A percentile compares a stretch with the other conserved stretches of the same genome.
Conservation (phyloP, 2,113 vertebrate species). For the Ardeotis arabs region DNA sequence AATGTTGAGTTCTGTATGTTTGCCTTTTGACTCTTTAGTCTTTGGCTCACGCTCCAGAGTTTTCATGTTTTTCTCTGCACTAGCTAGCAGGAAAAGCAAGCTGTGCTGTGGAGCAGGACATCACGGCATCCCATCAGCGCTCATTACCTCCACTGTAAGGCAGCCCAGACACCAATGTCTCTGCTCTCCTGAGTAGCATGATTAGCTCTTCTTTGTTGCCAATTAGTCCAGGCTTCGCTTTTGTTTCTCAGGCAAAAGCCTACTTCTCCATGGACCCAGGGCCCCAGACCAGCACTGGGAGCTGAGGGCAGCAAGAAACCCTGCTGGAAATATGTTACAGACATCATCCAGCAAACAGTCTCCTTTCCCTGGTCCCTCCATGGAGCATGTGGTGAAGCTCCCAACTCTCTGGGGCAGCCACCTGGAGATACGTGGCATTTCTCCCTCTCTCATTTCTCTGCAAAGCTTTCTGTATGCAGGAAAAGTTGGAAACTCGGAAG, state of each 20-base stretch:
- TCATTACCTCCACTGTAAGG: neutral
- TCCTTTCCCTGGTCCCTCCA: neutral
- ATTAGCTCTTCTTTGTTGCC: neutral
- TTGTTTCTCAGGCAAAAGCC: neutral
- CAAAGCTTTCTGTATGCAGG: neutral
- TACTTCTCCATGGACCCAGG: neutral
- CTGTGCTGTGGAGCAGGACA: neutral
- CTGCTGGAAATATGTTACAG: neutral
- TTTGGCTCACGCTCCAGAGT: neutral
- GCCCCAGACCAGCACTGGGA: neutral
- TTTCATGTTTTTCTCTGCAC: neutral
- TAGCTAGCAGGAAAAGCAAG: neutral
- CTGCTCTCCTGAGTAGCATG: neutral
- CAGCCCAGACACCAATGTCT: neutral
- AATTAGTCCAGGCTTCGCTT: neutral
- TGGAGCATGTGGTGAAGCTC: neutral
- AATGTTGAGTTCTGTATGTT: neutral
- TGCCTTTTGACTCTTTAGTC: neutral
- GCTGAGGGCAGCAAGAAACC: neutral
- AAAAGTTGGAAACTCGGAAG: neutral
- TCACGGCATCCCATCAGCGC: rapidly evolving
- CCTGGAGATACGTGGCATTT: neutral
- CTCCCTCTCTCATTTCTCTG: neutral
- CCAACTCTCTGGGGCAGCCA: neutral
- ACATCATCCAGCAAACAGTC: neutral